Percentiles rank a stretch among this genome's conserved stretches.
Evolutionary conservation across 2,888 invertebrate genomes (phyloP).

Genomic region (Phyto melanocephala): DNA sequence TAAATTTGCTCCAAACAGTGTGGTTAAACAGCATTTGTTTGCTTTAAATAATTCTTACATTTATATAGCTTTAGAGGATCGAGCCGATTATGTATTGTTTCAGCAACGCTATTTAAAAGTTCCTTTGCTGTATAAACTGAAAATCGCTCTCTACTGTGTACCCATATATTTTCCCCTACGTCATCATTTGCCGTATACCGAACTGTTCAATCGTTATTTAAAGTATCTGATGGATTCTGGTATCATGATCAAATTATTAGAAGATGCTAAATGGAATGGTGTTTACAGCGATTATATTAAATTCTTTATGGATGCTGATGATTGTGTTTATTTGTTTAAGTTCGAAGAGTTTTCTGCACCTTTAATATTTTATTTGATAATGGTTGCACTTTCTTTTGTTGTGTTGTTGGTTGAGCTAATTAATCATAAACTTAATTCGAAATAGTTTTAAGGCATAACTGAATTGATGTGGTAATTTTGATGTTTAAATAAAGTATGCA

Average conservation of each 20-base stretch:
- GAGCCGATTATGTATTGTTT: background rate
- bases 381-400: background rate
- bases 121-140: background rate
- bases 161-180: conserved; percentile 24
- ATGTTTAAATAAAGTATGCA: too few relatives aligned
- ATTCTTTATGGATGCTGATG: background rate
- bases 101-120: conserved; percentile 23
- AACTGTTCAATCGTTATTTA: conserved; percentile 46
- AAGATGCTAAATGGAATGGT: background rate
- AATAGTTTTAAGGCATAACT: too few relatives aligned
- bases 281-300: background rate
- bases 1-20: background rate
- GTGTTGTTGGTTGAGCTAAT: background rate
- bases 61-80: conserved; percentile 16
- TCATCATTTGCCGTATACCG: conserved; percentile 34
- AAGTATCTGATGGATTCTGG: too few relatives aligned
- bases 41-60: background rate
- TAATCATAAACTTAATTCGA: background rate
- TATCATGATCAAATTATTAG: background rate
- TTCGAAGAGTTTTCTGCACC: background rate
- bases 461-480: too few relatives aligned
- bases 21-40: background rate
- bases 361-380: background rate
- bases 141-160: background rate
- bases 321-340: background rate